A percentile compares a stretch with the other conserved stretches of the same genome.
Evolutionary conservation across 1,140 invertebrate genomes (phyloP).

Genomic region (Gonioctena quinquepunctata): DNA sequence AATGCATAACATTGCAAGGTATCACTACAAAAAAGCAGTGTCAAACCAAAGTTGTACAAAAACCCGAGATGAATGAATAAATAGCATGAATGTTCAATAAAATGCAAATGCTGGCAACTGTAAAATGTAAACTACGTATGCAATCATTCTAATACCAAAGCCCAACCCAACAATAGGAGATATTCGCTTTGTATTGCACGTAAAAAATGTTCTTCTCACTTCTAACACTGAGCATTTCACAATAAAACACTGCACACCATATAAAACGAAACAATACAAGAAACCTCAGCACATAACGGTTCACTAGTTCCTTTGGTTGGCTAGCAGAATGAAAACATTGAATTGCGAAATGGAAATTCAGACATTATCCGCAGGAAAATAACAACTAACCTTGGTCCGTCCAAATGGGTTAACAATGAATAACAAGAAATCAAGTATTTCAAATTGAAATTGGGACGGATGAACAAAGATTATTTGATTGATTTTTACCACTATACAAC

Average conservation of each 20-base stretch:
- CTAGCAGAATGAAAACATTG: slow-evolving; percentile 45
- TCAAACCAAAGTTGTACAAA: too few relatives aligned
- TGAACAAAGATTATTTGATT: slow-evolving; percentile 61
- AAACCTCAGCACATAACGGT: slow-evolving; percentile 39
- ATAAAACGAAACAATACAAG: background rate
- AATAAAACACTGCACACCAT: background rate
- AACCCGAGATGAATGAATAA: too few relatives aligned
- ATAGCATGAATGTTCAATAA: background rate
- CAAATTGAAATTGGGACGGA: slow-evolving; percentile 60
- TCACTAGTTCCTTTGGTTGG: slow-evolving; percentile 23
- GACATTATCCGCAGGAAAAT: slow-evolving; percentile 27
- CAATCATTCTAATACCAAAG: slow-evolving; percentile 5
- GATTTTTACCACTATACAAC: slow-evolving; percentile 45
- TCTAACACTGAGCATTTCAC: slow-evolving; percentile 12
- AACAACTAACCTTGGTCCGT: slow-evolving; percentile 65
- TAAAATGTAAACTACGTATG: slow-evolving; percentile 13
- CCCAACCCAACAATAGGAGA: slow-evolving; percentile 1
- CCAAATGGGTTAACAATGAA: slow-evolving; percentile 68
- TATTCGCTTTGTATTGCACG: background rate
- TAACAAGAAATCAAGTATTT: slow-evolving; percentile 63
- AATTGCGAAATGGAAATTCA: slow-evolving; percentile 43
- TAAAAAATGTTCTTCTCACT: background rate
- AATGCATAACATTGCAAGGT: background rate
- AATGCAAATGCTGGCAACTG: background rate
- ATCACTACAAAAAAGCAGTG: too few relatives aligned